phyloP scores from a whole-genome alignment of 2,113 vertebrate species.

The Larimichthys crocea region DNA sequence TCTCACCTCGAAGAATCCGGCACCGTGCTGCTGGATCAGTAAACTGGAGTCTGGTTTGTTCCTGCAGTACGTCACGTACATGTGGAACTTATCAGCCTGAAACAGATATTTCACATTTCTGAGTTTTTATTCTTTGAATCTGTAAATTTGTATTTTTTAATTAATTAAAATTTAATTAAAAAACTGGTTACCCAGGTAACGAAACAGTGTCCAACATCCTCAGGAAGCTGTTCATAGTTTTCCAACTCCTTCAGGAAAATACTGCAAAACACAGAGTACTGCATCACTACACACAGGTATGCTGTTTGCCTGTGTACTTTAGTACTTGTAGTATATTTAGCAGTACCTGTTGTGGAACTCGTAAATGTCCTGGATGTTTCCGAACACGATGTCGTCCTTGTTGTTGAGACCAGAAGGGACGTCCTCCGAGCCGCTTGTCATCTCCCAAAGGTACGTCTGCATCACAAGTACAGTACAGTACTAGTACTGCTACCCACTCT shows the following conservation, averaged over 20 bases:
- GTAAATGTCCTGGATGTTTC: slow-evolving; percentile 99
- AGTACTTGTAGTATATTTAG: neutral
- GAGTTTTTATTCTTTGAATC: neutral
- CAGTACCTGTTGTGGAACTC: slow-evolving; percentile 99
- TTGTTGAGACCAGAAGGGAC: slow-evolving; percentile 93
- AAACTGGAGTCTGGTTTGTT: slow-evolving; percentile 99
- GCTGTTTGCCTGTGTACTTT: slow-evolving; percentile 67
- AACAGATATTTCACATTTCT: neutral
- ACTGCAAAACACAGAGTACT: slow-evolving; percentile 77
- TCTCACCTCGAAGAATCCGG: slow-evolving; percentile 94
- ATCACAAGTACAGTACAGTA: neutral
- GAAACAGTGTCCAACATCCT: slow-evolving; percentile 98
- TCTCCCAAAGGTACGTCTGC: slow-evolving; percentile 99
- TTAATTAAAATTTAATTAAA: neutral
- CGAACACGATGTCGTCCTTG: slow-evolving; percentile 97
- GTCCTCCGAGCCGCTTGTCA: slow-evolving; percentile 97
- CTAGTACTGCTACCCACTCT: neutral
- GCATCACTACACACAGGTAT: neutral
- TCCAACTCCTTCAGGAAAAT: slow-evolving; percentile 98
- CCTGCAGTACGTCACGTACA: slow-evolving; percentile 99
- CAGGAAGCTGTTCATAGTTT: slow-evolving; percentile 98
- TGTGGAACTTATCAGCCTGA: slow-evolving; percentile 99
- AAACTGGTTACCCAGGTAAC: slow-evolving; percentile 94
- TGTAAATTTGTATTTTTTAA: neutral
- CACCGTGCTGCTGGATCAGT: slow-evolving; percentile 95